Evolutionary conservation across 1,140 invertebrate species (phyloP).

Genomic region (Thrips palmi): DNA sequence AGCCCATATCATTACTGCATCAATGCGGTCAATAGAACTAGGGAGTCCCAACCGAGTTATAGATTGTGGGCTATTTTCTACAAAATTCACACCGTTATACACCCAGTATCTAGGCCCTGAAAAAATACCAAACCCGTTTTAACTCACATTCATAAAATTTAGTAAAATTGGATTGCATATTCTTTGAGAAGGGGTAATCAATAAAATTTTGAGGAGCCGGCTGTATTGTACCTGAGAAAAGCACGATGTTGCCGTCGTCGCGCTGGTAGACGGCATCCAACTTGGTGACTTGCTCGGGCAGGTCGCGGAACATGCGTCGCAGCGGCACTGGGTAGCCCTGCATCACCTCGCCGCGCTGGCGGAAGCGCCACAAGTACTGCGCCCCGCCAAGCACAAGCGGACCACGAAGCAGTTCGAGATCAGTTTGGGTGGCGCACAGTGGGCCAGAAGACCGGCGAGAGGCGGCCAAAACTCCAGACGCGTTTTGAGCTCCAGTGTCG

Average conservation of each 20-base stretch:
- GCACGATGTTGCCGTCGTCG: conserved; percentile 45
- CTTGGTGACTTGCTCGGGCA: conserved; percentile 35
- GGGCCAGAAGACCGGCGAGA: no score
- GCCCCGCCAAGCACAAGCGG: no score
- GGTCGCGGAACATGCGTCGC: conserved; percentile 33
- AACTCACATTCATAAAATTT: conserved; percentile 10
- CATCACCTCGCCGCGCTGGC: conserved; percentile 26
- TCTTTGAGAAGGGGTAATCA: not conserved
- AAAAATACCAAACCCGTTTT: conserved; percentile 26
- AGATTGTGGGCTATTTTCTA: conserved; percentile 31
- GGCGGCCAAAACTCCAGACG: no score
- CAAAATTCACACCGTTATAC: conserved; percentile 36
- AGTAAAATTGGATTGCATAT: conserved; percentile 6
- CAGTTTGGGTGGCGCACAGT: no score
- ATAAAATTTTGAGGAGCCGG: conserved; percentile 3
- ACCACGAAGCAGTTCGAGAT: no score
- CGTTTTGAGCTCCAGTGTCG: no score
- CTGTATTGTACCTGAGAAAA: conserved; percentile 45
- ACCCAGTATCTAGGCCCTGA: conserved; percentile 46
- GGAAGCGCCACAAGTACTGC: conserved; percentile 43
- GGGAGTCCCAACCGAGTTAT: conserved; percentile 43
- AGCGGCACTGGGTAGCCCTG: conserved; percentile 40
- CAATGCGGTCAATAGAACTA: conserved; percentile 36
- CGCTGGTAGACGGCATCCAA: conserved; percentile 62
- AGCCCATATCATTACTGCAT: conserved; percentile 47